These are phyloP conservation scores for Tiliacea aurago DNA, from an alignment of 2,888 invertebrate species.

Conservation along the genomic window DNA sequence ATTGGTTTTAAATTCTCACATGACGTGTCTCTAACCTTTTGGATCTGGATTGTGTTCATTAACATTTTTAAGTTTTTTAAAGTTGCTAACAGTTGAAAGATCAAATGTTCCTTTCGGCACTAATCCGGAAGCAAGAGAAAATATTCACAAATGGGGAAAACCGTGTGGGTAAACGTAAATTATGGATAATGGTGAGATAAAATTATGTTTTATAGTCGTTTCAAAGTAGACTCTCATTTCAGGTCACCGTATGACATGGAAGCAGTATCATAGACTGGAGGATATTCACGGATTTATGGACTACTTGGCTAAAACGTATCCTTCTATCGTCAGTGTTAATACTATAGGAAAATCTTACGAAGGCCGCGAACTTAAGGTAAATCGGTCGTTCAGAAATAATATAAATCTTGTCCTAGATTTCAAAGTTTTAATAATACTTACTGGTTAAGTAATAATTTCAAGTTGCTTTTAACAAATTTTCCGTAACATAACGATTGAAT, in stretches of 20 bases:
- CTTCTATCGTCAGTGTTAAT: slow-evolving; percentile 93
- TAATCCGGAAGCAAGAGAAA: slow-evolving; percentile 48
- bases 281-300: slow-evolving; percentile 95
- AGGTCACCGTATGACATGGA: slow-evolving; percentile 93
- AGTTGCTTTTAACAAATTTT: neutral
- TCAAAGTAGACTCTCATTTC: slow-evolving; percentile 44
- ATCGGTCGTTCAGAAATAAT: neutral
- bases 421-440: neutral
- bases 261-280: slow-evolving; percentile 93
- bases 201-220: neutral
- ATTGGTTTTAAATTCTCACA: slow-evolving; percentile 41
- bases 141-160: neutral
- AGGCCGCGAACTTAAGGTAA: slow-evolving; percentile 93
- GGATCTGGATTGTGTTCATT: slow-evolving; percentile 57
- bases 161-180: slow-evolving; percentile 40
- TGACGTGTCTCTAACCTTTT: slow-evolving; percentile 56
- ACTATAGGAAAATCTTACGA: slow-evolving; percentile 94
- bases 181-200: slow-evolving; percentile 22
- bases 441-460: neutral
- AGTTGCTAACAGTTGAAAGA: slow-evolving; percentile 40
- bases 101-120: slow-evolving; percentile 42
- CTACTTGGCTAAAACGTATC: slow-evolving; percentile 94
- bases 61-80: slow-evolving; percentile 42
- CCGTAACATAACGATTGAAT: neutral
- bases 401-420: neutral